Evolutionary conservation across 1,140 invertebrate species (phyloP).

Genomic region (Macrobrachium nipponense): DNA sequence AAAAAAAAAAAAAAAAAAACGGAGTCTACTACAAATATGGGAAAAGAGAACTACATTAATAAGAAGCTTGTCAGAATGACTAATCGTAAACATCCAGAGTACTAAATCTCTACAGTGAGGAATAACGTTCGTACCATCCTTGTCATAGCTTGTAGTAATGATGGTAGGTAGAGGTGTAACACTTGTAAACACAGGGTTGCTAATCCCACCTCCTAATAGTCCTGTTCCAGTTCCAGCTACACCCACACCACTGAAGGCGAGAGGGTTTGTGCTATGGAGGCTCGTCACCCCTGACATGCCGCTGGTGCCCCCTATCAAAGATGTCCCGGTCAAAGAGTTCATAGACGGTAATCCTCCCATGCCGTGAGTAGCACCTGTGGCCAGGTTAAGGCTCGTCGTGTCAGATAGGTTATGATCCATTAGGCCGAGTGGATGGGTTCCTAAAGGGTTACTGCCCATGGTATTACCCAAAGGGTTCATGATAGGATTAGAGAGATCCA

Average conservation of each 20-base stretch:
- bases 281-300: not conserved
- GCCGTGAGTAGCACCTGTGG: not conserved
- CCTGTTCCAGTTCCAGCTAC: conserved; percentile 18
- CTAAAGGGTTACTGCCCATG: conserved; percentile 31
- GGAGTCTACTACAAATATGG: not conserved
- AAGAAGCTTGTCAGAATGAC: not conserved
- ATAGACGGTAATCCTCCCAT: conserved; percentile 11
- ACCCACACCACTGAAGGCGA: conserved; percentile 24
- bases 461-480: conserved; percentile 50
- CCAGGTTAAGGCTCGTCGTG: conserved; percentile 9
- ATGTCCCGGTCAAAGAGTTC: conserved; percentile 19
- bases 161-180: conserved; percentile 48
- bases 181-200: conserved; percentile 39
- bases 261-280: conserved; percentile 39
- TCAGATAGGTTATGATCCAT: conserved; percentile 42
- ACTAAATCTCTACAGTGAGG: not conserved
- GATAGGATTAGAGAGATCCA: conserved; percentile 58
- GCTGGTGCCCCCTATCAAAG: not conserved
- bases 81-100: not conserved
- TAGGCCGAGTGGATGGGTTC: not conserved
- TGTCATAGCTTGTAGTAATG: conserved; percentile 58
- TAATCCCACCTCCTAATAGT: conserved; percentile 8
- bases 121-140: conserved; percentile 49
- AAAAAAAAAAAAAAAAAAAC: not conserved
- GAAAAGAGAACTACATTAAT: not conserved